These are phyloP conservation scores for Anhinga anhinga DNA, from an alignment of 2,113 vertebrate genomes.

Conservation along the genomic window DNA sequence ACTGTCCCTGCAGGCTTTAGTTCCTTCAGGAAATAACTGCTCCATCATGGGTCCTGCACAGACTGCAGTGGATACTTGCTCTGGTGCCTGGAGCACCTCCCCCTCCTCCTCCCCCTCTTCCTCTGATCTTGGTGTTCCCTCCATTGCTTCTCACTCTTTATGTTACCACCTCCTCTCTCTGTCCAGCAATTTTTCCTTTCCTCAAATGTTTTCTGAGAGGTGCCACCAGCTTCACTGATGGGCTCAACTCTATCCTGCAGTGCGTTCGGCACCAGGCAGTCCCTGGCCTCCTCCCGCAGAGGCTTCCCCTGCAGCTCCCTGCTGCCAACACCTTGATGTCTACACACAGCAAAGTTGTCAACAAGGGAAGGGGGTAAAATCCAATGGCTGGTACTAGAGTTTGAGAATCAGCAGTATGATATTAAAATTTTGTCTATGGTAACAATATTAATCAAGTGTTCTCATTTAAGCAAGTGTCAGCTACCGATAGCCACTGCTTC, in stretches of 20 bases:
- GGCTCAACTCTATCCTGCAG: background rate
- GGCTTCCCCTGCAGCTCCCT: background rate
- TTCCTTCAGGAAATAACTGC: background rate
- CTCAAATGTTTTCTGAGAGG: background rate
- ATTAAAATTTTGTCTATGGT: background rate
- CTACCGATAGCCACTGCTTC: background rate
- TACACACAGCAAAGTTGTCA: background rate
- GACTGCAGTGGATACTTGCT: background rate
- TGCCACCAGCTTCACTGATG: background rate
- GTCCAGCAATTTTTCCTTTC: background rate
- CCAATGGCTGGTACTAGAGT: background rate
- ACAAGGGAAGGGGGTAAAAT: background rate
- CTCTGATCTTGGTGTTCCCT: background rate
- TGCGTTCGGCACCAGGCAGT: background rate
- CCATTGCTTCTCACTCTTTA: background rate
- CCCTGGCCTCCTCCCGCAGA: background rate
- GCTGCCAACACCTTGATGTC: background rate
- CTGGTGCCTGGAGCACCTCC: background rate
- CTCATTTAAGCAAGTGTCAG: background rate
- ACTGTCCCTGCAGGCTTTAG: rapidly evolving
- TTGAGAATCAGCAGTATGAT: background rate
- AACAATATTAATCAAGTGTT: background rate
- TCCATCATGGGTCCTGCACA: background rate
- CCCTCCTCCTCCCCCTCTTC: background rate
- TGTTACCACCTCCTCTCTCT: background rate